Conservation (phyloP, 2,888 invertebrate species). For the Parnassius smintheus region DNA sequence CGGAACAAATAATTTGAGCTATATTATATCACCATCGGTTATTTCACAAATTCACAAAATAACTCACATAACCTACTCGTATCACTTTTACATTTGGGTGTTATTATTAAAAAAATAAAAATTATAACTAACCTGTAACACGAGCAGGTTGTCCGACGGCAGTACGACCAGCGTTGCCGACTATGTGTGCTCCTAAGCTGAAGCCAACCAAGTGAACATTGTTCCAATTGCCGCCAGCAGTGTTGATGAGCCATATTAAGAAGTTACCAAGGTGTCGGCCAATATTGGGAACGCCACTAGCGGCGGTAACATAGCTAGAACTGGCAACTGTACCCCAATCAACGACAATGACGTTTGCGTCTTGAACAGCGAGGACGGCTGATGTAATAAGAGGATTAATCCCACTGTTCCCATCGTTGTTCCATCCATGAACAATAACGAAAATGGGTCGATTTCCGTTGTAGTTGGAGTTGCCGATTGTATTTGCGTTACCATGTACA, state of each 20-base stretch:
- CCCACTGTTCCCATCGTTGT: constrained; percentile 40
- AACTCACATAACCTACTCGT: no score
- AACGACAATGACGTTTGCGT: constrained; percentile 56
- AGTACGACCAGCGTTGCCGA: constrained; percentile 57
- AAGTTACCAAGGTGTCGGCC: constrained; percentile 58
- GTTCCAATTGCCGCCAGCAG: constrained; percentile 57
- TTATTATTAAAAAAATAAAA: no score
- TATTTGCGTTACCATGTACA: constrained; percentile 40
- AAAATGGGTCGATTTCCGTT: constrained; percentile 38
- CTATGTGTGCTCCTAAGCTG: constrained; percentile 68
- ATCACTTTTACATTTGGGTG: no score
- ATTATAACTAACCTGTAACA: constrained; percentile 51
- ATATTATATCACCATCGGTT: no score
- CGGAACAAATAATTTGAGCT: no score
- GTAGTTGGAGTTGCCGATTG: constrained; percentile 46
- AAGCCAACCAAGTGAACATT: constrained; percentile 63
- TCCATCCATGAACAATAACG: constrained; percentile 53
- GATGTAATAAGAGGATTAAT: constrained; percentile 41
- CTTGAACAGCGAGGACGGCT: constrained; percentile 43
- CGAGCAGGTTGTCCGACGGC: constrained; percentile 45
- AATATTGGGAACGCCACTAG: constrained; percentile 47
- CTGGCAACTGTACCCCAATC: constrained; percentile 56
- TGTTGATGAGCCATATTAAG: constrained; percentile 54
- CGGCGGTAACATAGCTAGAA: constrained; percentile 42
- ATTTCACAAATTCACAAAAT: no score